Conservation (phyloP, 2,888 invertebrate genomes). For the Euspilapteryx auroguttella region DNA sequence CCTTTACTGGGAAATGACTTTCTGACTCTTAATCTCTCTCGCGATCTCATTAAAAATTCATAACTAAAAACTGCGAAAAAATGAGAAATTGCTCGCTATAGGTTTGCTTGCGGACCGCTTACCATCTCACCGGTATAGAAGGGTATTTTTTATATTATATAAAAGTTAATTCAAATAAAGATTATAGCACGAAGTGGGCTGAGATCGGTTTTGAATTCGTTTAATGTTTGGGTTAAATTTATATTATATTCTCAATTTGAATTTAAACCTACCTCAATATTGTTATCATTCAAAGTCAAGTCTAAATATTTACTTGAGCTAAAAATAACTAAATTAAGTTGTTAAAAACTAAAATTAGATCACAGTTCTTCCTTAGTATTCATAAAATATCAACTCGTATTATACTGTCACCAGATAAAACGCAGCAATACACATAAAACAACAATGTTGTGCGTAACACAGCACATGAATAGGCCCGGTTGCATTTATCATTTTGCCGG, state of each 20-base stretch:
- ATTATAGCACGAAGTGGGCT: no score
- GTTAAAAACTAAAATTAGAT: not conserved
- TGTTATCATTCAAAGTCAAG: no score
- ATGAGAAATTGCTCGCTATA: constrained; percentile 39
- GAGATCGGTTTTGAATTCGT: no score
- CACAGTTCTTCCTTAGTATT: not conserved
- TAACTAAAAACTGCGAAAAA: constrained; percentile 61
- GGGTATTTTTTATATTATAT: no score
- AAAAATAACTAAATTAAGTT: no score
- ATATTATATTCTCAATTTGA: not conserved
- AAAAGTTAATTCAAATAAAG: no score
- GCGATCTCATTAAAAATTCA: constrained; percentile 68
- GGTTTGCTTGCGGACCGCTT: constrained; percentile 11
- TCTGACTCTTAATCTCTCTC: constrained; percentile 62
- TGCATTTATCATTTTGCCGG: no score
- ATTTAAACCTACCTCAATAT: no score
- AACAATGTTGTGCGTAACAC: no score
- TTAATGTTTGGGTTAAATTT: no score
- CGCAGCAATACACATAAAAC: not conserved
- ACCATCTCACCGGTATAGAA: no score
- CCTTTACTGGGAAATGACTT: constrained; percentile 61
- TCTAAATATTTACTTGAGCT: no score
- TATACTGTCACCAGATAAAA: not conserved
- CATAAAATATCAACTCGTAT: not conserved
- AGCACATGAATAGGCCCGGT: not conserved